These are phyloP conservation scores for Leptoclinus maculatus DNA, from an alignment of 2,797 vertebrate genomes.

Conservation along the genomic window DNA sequence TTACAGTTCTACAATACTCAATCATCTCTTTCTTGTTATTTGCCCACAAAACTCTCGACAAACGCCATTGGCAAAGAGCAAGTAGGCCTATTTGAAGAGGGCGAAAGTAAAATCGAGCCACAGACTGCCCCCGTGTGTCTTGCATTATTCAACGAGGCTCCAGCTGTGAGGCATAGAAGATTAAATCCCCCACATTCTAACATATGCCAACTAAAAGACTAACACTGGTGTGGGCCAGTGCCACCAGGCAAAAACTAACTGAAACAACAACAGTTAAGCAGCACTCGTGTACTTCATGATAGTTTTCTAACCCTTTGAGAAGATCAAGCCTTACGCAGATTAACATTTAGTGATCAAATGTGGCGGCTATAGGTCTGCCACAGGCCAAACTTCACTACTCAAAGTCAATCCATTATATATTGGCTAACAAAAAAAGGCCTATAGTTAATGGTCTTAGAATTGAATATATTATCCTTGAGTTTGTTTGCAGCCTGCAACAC, in stretches of 20 bases:
- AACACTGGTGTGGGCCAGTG: conserved; percentile 69
- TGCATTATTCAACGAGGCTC: conserved; percentile 84
- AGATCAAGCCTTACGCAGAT: conserved; percentile 72
- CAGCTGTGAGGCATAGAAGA: conserved; percentile 81
- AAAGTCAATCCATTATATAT: conserved; percentile 72
- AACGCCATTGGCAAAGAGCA: conserved; percentile 63
- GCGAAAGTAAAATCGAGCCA: conserved; percentile 75
- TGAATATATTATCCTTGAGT: conserved; percentile 75
- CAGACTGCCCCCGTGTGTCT: conserved; percentile 75
- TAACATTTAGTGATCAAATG: conserved; percentile 75
- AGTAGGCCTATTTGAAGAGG: conserved; percentile 71
- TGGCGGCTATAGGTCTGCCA: conserved; percentile 70
- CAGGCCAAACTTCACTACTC: conserved; percentile 60
- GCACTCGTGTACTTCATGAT: conserved; percentile 52
- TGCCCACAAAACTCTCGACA: conserved; percentile 61
- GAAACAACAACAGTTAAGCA: conserved; percentile 71
- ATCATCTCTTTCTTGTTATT: conserved; percentile 57
- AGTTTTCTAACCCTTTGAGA: conserved; percentile 66
- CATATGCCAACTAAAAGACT: conserved; percentile 80
- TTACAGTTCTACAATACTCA: conserved; percentile 45
- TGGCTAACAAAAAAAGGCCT: conserved; percentile 58
- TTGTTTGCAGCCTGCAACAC: conserved; percentile 49
- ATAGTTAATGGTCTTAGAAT: conserved; percentile 64
- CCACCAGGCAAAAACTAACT: conserved; percentile 76
- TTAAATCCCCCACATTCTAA: conserved; percentile 82